A percentile compares a stretch with the other conserved stretches of the same genome.
Conservation (phyloP, 2,113 vertebrate genomes). For the Scomber colias region DNA sequence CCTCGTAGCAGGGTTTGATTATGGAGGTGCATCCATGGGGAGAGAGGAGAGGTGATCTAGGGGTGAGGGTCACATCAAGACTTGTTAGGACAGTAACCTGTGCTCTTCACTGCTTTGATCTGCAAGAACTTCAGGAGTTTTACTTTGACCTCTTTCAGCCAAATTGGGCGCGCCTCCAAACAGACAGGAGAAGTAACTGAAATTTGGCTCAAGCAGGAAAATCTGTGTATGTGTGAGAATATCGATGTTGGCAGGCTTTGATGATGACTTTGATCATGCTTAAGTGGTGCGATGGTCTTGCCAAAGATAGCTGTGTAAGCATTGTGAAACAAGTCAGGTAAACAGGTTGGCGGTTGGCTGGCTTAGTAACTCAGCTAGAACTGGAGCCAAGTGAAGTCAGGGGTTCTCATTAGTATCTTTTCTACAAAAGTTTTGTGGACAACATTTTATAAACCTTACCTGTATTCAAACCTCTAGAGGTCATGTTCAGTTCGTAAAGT, state of each 20-base stretch:
- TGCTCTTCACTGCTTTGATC: not conserved
- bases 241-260: not conserved
- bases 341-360: not conserved
- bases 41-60: not conserved
- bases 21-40: not conserved
- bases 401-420: not conserved
- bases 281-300: not conserved
- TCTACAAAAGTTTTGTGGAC: not conserved
- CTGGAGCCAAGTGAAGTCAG: not conserved
- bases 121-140: not conserved
- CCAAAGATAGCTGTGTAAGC: not conserved
- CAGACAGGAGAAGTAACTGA: not conserved
- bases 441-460: not conserved
- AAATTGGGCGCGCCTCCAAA: not conserved
- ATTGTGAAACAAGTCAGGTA: not conserved
- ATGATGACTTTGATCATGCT: conserved; percentile 3
- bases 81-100: not conserved
- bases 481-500: not conserved
- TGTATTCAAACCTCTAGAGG: not conserved
- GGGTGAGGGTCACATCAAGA: not conserved
- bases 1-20: not conserved
- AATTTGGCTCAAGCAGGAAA: not conserved
- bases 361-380: not conserved
- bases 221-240: not conserved
- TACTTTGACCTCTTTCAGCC: not conserved